Percentiles rank a stretch among this genome's conserved stretches.
phyloP scores from a whole-genome alignment of 64 coral and sea anemone species.

The Trachythela sp. region DNA sequence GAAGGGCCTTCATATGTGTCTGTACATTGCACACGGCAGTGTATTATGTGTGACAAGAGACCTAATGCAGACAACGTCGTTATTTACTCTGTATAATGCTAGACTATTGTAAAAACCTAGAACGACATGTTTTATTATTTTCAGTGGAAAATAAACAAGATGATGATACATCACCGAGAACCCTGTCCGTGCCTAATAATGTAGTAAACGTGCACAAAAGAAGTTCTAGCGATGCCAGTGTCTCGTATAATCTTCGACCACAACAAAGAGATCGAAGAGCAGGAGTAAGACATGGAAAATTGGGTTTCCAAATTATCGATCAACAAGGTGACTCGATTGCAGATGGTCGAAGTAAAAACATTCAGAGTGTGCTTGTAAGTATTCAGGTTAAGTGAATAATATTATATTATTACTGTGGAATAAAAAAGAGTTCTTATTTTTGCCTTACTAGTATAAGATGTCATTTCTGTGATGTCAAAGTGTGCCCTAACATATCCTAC shows the following conservation, averaged over 20 bases:
- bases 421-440: too few relatives aligned
- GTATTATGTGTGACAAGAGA: too few relatives aligned
- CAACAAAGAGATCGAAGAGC: not conserved
- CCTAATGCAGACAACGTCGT: too few relatives aligned
- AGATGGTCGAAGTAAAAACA: not conserved
- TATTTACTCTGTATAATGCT: too few relatives aligned
- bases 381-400: too few relatives aligned
- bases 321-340: not conserved
- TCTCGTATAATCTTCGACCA: not conserved
- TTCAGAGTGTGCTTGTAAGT: constrained; percentile 5
- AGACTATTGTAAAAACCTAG: too few relatives aligned
- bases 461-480: too few relatives aligned
- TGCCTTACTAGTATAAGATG: too few relatives aligned
- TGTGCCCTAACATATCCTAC: too few relatives aligned
- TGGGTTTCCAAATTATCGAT: not conserved
- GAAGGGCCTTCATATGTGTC: too few relatives aligned
- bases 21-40: too few relatives aligned
- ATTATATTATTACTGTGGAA: too few relatives aligned
- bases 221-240: constrained; percentile 6
- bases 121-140: not conserved
- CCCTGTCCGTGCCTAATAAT: not conserved
- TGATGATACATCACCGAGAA: not conserved
- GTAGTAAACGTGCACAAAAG: not conserved
- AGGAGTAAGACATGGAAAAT: not conserved
- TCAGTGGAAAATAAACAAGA: not conserved